These are phyloP conservation scores for Drosophila serrata DNA, from an alignment of 1,140 invertebrate species.

Conservation along the genomic window DNA sequence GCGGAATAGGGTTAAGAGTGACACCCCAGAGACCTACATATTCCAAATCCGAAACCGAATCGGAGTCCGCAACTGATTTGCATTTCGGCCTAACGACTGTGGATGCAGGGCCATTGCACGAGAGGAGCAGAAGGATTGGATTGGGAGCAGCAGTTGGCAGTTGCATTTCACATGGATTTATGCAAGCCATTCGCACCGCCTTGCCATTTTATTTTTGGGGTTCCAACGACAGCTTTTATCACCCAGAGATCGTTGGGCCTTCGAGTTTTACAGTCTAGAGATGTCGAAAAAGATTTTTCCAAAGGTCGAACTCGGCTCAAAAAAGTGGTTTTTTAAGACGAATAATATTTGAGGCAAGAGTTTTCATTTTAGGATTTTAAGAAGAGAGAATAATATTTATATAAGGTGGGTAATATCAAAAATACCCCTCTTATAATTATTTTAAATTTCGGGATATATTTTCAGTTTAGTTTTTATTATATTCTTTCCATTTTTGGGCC, in stretches of 20 bases:
- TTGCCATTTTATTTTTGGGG: constrained; percentile 69
- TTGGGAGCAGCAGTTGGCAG: constrained; percentile 30
- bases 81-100: constrained; percentile 66
- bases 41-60: constrained; percentile 35
- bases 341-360: background rate
- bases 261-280: constrained; percentile 9
- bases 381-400: too few species aligned
- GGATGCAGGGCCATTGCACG: constrained; percentile 17
- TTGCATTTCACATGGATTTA: constrained; percentile 80
- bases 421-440: background rate
- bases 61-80: constrained; percentile 59
- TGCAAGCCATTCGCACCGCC: constrained; percentile 77
- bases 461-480: background rate
- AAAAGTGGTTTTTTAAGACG: background rate
- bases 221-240: constrained; percentile 21
- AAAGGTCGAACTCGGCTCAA: background rate
- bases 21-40: constrained; percentile 80
- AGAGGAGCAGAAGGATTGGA: constrained; percentile 6
- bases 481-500: background rate
- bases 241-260: constrained; percentile 15
- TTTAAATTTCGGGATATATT: background rate
- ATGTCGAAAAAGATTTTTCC: background rate
- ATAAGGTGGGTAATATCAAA: too few species aligned
- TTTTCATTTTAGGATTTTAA: background rate
- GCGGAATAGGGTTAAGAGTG: constrained; percentile 78